These are phyloP conservation scores for Pholis gunnellus DNA, from an alignment of 2,113 vertebrate species.

Conservation along the genomic window DNA sequence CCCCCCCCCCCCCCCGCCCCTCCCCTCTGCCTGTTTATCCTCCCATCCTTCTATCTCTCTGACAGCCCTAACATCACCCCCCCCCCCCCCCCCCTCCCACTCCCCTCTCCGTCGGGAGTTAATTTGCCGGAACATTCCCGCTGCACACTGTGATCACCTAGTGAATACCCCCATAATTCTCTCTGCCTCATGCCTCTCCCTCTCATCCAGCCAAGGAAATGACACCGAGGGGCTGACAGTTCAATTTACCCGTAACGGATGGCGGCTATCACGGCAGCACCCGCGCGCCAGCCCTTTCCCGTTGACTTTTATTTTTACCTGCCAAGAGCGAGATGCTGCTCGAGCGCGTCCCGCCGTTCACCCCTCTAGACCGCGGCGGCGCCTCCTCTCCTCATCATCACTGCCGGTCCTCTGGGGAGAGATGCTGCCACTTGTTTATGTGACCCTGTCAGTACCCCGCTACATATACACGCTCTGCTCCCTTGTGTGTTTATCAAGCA, in stretches of 20 bases:
- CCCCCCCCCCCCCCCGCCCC: conserved; percentile 49
- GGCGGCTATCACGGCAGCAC: conserved; percentile 86
- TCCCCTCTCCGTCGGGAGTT: conserved; percentile 76
- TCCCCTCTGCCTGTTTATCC: conserved; percentile 70
- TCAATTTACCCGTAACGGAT: conserved; percentile 98
- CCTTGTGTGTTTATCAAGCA: conserved; percentile 66
- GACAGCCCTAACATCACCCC: conserved; percentile 73
- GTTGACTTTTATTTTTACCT: conserved; percentile 86
- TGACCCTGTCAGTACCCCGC: conserved; percentile 64
- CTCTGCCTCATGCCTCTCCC: conserved; percentile 71
- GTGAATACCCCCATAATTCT: conserved; percentile 88
- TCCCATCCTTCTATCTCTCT: conserved; percentile 79
- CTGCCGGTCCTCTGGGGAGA: conserved; percentile 74
- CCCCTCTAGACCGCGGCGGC: conserved; percentile 65
- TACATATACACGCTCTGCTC: conserved; percentile 38
- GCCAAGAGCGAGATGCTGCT: conserved; percentile 84
- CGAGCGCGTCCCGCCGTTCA: conserved; percentile 67
- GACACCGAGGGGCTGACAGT: conserved; percentile 93
- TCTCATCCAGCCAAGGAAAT: conserved; percentile 90
- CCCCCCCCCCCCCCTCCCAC: conserved; percentile 67
- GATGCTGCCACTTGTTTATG: conserved; percentile 78
- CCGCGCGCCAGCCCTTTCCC: conserved; percentile 66
- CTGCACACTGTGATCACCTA: conserved; percentile 85
- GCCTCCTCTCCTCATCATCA: conserved; percentile 84
- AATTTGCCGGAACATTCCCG: conserved; percentile 85